Base-by-base conservation (phyloP, 2,113 vertebrate species). In the Ailurus styani region DNA sequence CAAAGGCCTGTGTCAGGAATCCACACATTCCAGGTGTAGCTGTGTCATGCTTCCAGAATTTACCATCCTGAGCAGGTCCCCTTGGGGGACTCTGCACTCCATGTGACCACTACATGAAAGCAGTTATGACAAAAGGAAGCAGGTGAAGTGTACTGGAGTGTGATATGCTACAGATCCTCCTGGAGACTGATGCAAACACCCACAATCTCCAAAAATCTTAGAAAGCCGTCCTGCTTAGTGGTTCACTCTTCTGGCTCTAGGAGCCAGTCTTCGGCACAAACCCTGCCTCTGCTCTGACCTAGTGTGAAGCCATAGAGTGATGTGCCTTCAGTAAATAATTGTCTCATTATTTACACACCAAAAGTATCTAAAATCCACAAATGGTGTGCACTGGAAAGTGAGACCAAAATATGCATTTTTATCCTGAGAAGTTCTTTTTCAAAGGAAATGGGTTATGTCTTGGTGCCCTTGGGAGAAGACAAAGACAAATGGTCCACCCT, bases 191-290 rank as follows among this genome's bases (percentile, higher is more conserved):
- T 17, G 23, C 42, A 13, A 34, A 14, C 15, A 34, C 34, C 45
- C 42, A 9, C 0, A 0, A 29, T 10, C 13, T 50, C 73, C 2
- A 13, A 29, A 12, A 54, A 45, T 40, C 64, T 34, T 62, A 14
- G 52, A 40, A 27, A 10, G 47, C 47, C n/a, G 0, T 8, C 1
- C 3, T 27, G 23, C 29, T 34, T 52, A 66, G 42, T 0, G 1
- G 34, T 27, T 57, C 5, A 54, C 47, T 17, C 31, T 27, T 54
- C 0, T 1, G 29, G 11, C 54, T 34, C 60, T 66, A 20, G 10
- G n/a, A n/a, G n/a, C n/a, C n/a, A n/a, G n/a, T n/a, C 6, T 47
- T 21, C 55, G 11, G 6, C 37, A 52, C 1, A 13, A 55, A 25
- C 27, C 12, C 15, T 47, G 31, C 25, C 60, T 81, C 50, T 85